These are phyloP conservation scores for Marcusenius ussheri DNA, from an alignment of 2,113 vertebrate genomes.

Conservation along the genomic window DNA sequence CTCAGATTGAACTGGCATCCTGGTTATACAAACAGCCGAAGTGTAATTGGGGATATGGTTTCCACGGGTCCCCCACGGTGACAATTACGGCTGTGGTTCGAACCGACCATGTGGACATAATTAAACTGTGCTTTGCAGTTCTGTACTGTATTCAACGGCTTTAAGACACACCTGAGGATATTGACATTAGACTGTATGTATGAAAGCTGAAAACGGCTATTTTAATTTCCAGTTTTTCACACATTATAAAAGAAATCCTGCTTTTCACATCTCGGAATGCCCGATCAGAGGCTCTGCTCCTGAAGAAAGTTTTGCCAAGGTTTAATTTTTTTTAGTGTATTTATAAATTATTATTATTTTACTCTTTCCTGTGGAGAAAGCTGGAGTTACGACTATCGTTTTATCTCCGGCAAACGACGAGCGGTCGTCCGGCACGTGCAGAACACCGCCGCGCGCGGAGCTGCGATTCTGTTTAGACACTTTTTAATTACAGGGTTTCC, in stretches of 20 bases:
- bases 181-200: not conserved
- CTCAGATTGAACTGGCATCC: not conserved
- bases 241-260: not conserved
- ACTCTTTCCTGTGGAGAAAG: not conserved
- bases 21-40: not conserved
- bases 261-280: not conserved
- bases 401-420: not conserved
- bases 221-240: conserved; percentile 7
- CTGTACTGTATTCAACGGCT: not conserved
- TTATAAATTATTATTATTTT: not conserved
- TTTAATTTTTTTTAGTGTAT: not conserved
- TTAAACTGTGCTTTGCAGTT: not conserved
- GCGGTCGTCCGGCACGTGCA: not conserved
- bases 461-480: not conserved
- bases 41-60: not conserved
- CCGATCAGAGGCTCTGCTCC: not conserved
- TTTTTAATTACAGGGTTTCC: not conserved
- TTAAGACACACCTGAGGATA: not conserved
- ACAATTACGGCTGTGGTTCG: not conserved
- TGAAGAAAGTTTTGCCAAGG: not conserved
- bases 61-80: not conserved
- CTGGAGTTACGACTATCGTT: not conserved
- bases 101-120: not conserved
- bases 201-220: not conserved
- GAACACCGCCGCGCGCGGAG: not conserved